phyloP scores from a whole-genome alignment of 2,888 invertebrate genomes.

The Caenorhabditis plicata region DNA sequence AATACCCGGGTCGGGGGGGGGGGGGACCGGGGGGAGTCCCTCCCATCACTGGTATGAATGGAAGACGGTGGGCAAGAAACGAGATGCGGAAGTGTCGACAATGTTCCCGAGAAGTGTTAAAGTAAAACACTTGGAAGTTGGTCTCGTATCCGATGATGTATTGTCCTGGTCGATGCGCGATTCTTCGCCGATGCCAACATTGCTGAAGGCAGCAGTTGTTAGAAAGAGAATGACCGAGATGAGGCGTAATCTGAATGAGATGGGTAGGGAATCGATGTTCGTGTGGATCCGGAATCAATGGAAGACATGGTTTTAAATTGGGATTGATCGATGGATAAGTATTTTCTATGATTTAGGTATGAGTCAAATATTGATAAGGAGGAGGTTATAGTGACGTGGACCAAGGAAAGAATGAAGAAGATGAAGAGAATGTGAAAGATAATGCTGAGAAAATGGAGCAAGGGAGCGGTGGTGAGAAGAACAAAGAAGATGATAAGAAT shows the following conservation, averaged over 20 bases:
- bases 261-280: slow-evolving; percentile 11
- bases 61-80: too few relatives aligned
- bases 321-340: background rate
- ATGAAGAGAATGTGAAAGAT: slow-evolving; percentile 33
- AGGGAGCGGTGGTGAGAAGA: slow-evolving; percentile 34
- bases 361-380: slow-evolving; percentile 37
- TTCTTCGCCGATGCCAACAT: slow-evolving; percentile 43
- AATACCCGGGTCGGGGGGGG: too few relatives aligned
- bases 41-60: too few relatives aligned
- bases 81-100: slow-evolving; percentile 7
- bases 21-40: too few relatives aligned
- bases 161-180: slow-evolving; percentile 36
- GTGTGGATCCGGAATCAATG: slow-evolving; percentile 47
- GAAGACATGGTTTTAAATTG: slow-evolving; percentile 40
- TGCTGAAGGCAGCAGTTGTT: slow-evolving; percentile 36
- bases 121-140: background rate
- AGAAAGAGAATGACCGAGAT: slow-evolving; percentile 9
- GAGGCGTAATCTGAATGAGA: slow-evolving; percentile 1
- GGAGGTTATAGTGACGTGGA: too few relatives aligned
- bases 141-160: slow-evolving; percentile 20
- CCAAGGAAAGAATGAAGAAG: slow-evolving; percentile 12
- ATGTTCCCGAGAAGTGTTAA: slow-evolving; percentile 22
- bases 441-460: slow-evolving; percentile 31
- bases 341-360: slow-evolving; percentile 25
- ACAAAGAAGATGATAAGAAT: slow-evolving; percentile 35